These are phyloP conservation scores for Drosophila pandora DNA, from an alignment of 1,140 invertebrate genomes.

Conservation along the genomic window DNA sequence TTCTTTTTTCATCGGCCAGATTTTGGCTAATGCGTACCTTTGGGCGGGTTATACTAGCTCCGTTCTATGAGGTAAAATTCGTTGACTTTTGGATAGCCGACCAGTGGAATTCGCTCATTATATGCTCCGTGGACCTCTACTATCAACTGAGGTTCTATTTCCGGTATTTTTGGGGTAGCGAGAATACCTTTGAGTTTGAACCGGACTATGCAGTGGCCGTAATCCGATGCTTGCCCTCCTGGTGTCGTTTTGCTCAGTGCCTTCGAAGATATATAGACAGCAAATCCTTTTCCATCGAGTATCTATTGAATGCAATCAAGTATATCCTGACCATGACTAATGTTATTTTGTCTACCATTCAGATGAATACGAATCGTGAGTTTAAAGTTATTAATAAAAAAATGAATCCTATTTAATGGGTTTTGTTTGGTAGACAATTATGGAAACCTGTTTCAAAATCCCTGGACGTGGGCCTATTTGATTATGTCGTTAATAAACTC, in stretches of 20 bases:
- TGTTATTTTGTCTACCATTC: slow-evolving; percentile 85
- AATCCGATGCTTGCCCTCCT: slow-evolving; percentile 91
- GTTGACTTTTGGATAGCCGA: slow-evolving; percentile 97
- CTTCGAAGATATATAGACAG: slow-evolving; percentile 87
- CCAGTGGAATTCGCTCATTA: slow-evolving; percentile 93
- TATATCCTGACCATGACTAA: slow-evolving; percentile 91
- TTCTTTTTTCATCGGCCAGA: slow-evolving; percentile 80
- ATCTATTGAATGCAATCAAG: slow-evolving; percentile 92
- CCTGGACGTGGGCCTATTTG: slow-evolving; percentile 87
- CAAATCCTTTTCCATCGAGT: slow-evolving; percentile 87
- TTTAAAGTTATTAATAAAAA: not conserved
- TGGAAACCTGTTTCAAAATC: slow-evolving; percentile 86
- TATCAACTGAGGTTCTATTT: slow-evolving; percentile 46
- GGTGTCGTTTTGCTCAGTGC: slow-evolving; percentile 94
- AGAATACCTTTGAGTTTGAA: slow-evolving; percentile 27
- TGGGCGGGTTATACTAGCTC: slow-evolving; percentile 89
- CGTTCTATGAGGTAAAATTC: slow-evolving; percentile 93
- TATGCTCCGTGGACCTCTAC: slow-evolving; percentile 92
- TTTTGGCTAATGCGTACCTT: slow-evolving; percentile 71
- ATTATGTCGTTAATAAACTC: not conserved
- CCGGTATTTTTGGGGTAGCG: slow-evolving; percentile 19
- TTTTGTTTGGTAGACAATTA: slow-evolving; percentile 86
- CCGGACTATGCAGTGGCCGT: slow-evolving; percentile 84
- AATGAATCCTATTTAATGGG: not conserved
- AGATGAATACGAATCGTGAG: slow-evolving; percentile 36